Evolutionary conservation across 2,797 vertebrate species (phyloP).

Genomic region (Rhinoraja longicauda): DNA sequence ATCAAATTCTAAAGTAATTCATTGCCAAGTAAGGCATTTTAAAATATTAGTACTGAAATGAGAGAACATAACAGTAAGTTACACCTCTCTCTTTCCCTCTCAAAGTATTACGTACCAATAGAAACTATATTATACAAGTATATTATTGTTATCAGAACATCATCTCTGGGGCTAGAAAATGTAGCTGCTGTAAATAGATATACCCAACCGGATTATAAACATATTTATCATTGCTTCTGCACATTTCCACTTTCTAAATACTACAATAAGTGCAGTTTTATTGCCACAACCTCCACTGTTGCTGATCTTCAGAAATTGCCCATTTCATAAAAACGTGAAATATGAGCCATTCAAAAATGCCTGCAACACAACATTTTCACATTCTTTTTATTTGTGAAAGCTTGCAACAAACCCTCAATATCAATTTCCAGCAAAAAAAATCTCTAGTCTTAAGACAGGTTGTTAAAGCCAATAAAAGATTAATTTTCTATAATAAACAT

Average conservation of each 20-base stretch:
- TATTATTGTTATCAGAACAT: neutral
- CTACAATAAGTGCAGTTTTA: neutral
- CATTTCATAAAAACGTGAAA: neutral
- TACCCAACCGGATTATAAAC: neutral
- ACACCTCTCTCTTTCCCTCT: neutral
- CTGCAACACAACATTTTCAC: neutral
- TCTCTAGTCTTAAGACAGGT: neutral
- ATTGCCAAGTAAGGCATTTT: neutral
- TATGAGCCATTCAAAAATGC: neutral
- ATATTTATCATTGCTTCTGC: no score
- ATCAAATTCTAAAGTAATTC: neutral
- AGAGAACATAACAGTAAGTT: neutral
- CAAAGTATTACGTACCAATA: neutral
- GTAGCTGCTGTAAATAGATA: neutral
- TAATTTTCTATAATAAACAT: conserved; percentile 16
- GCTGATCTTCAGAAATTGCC: neutral
- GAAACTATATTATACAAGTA: neutral
- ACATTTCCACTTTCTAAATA: neutral
- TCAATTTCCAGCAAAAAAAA: neutral
- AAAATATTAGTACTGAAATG: neutral
- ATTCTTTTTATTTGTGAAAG: neutral
- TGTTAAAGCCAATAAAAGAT: neutral
- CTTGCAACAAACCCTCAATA: neutral
- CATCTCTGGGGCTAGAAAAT: neutral
- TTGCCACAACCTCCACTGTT: neutral